These are phyloP conservation scores for Amblyopsis hoosieri DNA, from an alignment of 2,797 vertebrate species.

Conservation along the genomic window DNA sequence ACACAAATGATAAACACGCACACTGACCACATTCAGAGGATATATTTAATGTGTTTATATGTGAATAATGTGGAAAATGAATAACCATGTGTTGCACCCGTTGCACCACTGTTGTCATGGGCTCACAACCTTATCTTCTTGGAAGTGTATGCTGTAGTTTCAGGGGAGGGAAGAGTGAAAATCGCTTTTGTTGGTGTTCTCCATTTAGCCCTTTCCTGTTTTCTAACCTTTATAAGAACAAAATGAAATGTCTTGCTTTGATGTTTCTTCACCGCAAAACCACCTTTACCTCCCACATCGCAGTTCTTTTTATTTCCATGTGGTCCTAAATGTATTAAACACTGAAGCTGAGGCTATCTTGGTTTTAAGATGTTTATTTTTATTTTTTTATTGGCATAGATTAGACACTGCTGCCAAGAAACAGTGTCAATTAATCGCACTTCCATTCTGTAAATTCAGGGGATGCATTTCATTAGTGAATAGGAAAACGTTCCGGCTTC, in stretches of 20 bases:
- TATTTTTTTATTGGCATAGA: slow-evolving; percentile 25
- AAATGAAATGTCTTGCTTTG: slow-evolving; percentile 53
- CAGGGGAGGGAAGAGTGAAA: slow-evolving; percentile 7
- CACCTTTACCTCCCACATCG: slow-evolving; percentile 54
- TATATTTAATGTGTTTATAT: background rate
- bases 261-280: slow-evolving; percentile 48
- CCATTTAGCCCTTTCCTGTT: slow-evolving; percentile 40
- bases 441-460: slow-evolving; percentile 46
- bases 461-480: slow-evolving; percentile 60
- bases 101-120: background rate
- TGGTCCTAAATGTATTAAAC: slow-evolving; percentile 13
- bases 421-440: slow-evolving; percentile 61
- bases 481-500: slow-evolving; percentile 46
- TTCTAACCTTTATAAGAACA: slow-evolving; percentile 52
- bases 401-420: slow-evolving; percentile 56
- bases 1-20: slow-evolving; percentile 9
- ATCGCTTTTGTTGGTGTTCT: slow-evolving; percentile 16
- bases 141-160: background rate
- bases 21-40: background rate
- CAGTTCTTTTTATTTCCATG: slow-evolving; percentile 41
- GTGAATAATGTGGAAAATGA: background rate
- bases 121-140: background rate
- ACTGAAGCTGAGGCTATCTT: slow-evolving; percentile 35
- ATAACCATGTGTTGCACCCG: background rate
- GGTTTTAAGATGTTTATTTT: slow-evolving; percentile 32